phyloP scores from a whole-genome alignment of 2,113 vertebrate genomes.

The Tinamus guttatus region DNA sequence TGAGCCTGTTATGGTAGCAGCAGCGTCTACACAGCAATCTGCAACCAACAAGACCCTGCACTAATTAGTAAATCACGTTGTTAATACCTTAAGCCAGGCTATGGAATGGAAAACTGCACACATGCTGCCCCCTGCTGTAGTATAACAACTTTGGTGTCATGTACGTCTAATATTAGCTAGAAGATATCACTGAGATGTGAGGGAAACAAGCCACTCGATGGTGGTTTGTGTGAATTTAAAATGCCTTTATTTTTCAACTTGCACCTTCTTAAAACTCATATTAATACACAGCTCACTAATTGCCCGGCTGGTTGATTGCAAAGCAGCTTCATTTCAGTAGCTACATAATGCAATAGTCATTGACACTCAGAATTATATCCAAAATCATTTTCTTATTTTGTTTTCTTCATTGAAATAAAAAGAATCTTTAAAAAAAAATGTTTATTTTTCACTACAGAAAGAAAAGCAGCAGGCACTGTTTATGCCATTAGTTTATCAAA shows the following conservation, averaged over 20 bases:
- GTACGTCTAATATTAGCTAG: background rate
- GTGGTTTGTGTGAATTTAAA: background rate
- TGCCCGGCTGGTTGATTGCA: background rate
- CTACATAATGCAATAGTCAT: background rate
- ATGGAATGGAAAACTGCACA: background rate
- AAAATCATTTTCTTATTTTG: background rate
- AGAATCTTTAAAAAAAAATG: background rate
- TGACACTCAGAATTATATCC: background rate
- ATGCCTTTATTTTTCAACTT: background rate
- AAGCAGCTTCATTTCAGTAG: background rate
- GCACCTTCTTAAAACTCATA: background rate
- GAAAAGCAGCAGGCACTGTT: background rate
- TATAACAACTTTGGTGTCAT: background rate
- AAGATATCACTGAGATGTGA: accelerated
- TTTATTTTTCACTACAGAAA: background rate
- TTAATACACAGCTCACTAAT: background rate
- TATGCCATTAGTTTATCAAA: background rate
- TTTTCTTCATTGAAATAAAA: background rate
- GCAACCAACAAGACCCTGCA: background rate
- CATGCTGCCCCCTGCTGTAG: constrained; percentile 53
- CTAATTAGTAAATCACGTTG: constrained; percentile 32
- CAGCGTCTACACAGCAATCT: constrained; percentile 11
- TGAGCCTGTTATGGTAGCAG: constrained; percentile 10
- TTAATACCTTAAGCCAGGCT: background rate
- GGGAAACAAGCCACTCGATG: background rate